Evolutionary conservation across 2,888 invertebrate genomes (phyloP).

Genomic region (Stegana nigrithorax): DNA sequence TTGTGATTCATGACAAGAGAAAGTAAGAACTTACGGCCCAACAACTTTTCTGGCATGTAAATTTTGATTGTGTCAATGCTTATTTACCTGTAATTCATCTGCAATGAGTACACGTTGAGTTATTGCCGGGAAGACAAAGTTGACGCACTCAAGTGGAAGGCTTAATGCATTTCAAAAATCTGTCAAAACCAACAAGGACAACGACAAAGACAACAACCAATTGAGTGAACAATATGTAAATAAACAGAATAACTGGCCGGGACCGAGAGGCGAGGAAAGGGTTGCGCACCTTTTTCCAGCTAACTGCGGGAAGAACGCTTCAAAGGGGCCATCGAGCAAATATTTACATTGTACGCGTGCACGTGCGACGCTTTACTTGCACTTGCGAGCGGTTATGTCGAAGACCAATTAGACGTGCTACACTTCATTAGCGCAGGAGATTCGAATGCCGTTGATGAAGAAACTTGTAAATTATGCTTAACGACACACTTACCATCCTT

Average conservation of each 20-base stretch:
- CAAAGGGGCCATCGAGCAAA: constrained; percentile 32
- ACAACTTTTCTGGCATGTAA: background rate
- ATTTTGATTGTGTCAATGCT: background rate
- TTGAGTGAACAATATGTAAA: constrained; percentile 59
- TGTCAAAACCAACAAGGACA: constrained; percentile 50
- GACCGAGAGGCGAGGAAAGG: no score
- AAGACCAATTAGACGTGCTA: constrained; percentile 51
- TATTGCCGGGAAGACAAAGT: background rate
- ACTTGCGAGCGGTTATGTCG: constrained; percentile 43
- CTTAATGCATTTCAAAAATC: constrained; percentile 43
- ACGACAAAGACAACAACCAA: constrained; percentile 55
- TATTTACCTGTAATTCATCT: background rate
- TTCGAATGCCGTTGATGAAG: constrained; percentile 21
- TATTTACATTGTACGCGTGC: constrained; percentile 40
- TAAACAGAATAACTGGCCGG: constrained; percentile 44
- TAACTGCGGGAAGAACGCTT: no score
- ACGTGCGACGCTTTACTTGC: constrained; percentile 46
- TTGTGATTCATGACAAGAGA: background rate
- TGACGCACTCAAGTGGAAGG: constrained; percentile 40
- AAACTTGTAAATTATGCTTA: constrained; percentile 5
- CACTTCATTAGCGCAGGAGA: constrained; percentile 54
- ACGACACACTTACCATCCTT: constrained; percentile 89
- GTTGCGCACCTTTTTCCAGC: no score
- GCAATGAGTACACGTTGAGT: background rate
- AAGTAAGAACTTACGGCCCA: no score